Base-by-base conservation (phyloP, 2,113 vertebrate genomes). In the Phrynosoma blainvillii region DNA sequence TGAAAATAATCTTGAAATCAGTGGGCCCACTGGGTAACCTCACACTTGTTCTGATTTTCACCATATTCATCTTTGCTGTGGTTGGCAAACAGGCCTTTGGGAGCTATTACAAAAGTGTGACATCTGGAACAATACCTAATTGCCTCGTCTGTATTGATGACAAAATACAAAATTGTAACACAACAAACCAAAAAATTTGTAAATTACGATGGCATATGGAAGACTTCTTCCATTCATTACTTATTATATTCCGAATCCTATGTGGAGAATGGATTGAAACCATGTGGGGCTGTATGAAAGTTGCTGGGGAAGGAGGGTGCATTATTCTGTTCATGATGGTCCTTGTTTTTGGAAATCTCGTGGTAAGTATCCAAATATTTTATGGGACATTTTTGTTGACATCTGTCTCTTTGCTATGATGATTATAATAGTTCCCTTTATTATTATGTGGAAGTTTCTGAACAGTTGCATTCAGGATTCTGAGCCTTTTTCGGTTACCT, bases 221-320 rank as follows among this genome's bases (percentile, higher is more conserved):
- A 1, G 95, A 97, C 77, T 96, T 97, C 84, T 94, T 79, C 62
- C 97, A 97, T 87, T 97, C 97, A 30, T 85, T 97, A 73, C 92
- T 97, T 79, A 95, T 97, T 91, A 93, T 97, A 36, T 97, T 97
- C 91, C 95, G 97, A 73, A 97, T 97, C 91, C 94, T 97, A 4
- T 97, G 97, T 76, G 96, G 97, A 86, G 97, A 97, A 80, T 97
- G 97, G 97, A 97, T 97, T 10, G 95, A 96, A 81, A 97, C 94
- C 52, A 97, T 97, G 97, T 97, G 97, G 97, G 95, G 94, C 18
- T 97, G 97, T 18, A 96, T 97, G 97, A 76, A 92, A 71, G 90
- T 91, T n/a, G 87, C 87, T 3, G 12, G 76, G 7, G 7, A 90
- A 30, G 47, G 0, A 0, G 62, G 92, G 8, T 97, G 97, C 40